Evolutionary conservation across 2,888 invertebrate genomes (phyloP), one percentile per base, ranked within the genome.

Genomic region (Ischnus inquisitorius): DNA sequence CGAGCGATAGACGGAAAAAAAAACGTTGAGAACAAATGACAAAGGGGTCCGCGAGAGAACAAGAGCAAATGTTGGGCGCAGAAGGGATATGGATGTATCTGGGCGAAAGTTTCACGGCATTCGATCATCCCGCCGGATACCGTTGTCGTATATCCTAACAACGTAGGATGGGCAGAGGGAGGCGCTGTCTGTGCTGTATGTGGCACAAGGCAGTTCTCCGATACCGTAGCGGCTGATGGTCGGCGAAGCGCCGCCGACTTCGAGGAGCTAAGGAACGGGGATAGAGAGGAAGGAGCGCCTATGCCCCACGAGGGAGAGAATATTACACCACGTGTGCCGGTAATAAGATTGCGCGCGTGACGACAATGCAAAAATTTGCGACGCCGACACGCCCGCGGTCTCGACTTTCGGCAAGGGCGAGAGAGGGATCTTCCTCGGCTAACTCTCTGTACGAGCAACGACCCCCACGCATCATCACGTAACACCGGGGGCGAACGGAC

Each of bases 281-380:
- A 14, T 34, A n/a, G 64, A 39, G 67, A n/a, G 22, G 41, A 41
- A 25, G 46, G 19, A 19, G 19, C 22, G 77, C 64, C 67, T 83
- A 74, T 71, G 86, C 19, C 83, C 72, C 82, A 72, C 79, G 81
- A 86, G 87, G 87, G 87, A 88, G 85, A 89, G 91, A 92, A 92
- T 92, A 92, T 92, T 92, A 92, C 92, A 90, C 92, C 92, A 92
- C 92, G 92, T 92, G 92, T 91, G 91, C 88, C 87, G 82, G 92
- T 92, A 92, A 92, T 92, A 92, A 92, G 92, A 92, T 91, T 90
- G 91, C 88, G 92, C 91, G 89, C 92, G 92, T 92, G 92, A 92
- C 91, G 89, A 90, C 91, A 92, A 92, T 92, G 92, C 91, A 91
- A 92, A 92, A 92, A 91, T 91, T 85, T 83, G 83, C 65, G 60